Conservation (phyloP, 2,888 invertebrate genomes). For the Dicroscelio sp. region DNA sequence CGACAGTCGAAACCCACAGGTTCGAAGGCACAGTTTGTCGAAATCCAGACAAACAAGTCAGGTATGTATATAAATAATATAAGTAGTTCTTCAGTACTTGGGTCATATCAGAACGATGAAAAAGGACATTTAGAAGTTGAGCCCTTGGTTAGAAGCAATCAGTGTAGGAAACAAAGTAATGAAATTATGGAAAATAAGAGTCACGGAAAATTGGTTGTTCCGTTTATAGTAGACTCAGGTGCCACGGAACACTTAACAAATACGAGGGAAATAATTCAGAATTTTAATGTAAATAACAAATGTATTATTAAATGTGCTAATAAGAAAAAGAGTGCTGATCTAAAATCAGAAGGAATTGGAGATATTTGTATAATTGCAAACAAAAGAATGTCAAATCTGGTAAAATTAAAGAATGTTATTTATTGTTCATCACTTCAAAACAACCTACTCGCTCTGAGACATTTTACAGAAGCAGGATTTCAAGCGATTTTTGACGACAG, state of each 20-base stretch:
- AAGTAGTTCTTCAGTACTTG: not conserved
- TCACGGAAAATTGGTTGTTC: not conserved
- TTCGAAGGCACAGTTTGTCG: not conserved
- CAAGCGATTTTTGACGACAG: not conserved
- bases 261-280: slow-evolving; percentile 19
- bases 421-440: not conserved
- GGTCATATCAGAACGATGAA: not conserved
- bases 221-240: slow-evolving; percentile 53
- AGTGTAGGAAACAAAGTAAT: not conserved
- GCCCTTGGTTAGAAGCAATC: not conserved
- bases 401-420: slow-evolving; percentile 49
- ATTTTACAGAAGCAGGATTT: slow-evolving; percentile 27
- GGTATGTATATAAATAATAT: not conserved
- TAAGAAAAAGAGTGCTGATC: slow-evolving; percentile 48
- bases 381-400: not conserved
- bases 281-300: slow-evolving; percentile 1
- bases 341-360: slow-evolving; percentile 34
- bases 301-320: slow-evolving; percentile 64
- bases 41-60: not conserved
- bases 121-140: not conserved
- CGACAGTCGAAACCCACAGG: not conserved
- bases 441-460: slow-evolving; percentile 27
- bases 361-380: not conserved
- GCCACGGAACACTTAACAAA: slow-evolving; percentile 68
- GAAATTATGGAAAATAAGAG: not conserved